Conservation (phyloP, 2,113 vertebrate species). For the Nestor notabilis region DNA sequence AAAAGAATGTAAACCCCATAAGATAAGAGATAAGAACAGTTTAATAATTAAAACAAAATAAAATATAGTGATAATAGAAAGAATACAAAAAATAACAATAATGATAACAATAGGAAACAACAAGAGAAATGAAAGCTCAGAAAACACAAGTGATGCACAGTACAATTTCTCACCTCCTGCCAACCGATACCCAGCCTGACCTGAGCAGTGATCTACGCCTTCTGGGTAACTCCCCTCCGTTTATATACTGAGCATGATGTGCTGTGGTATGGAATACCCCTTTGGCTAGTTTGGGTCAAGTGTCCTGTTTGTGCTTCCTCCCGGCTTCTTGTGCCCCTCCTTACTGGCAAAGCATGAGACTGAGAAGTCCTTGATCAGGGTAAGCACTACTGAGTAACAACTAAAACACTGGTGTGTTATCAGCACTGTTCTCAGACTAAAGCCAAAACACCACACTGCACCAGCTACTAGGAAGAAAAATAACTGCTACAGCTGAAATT, state of each 20-base stretch:
- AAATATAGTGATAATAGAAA: background rate
- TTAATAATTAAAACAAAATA: background rate
- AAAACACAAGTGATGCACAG: background rate
- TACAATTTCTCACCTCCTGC: background rate
- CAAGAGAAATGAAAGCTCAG: background rate
- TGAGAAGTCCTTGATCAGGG: background rate
- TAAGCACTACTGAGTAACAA: background rate
- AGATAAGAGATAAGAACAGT: background rate
- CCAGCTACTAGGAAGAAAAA: background rate
- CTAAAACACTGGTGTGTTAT: background rate
- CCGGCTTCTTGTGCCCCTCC: background rate
- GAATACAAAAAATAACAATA: background rate
- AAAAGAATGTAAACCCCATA: background rate
- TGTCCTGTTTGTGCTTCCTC: background rate
- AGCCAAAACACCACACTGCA: background rate
- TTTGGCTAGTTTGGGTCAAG: background rate
- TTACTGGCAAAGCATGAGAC: background rate
- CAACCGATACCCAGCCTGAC: no score
- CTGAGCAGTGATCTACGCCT: background rate
- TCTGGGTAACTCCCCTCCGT: background rate
- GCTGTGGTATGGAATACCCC: background rate
- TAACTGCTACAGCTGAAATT: background rate
- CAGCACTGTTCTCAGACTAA: background rate
- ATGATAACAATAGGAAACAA: background rate
- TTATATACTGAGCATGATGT: background rate